Conservation (phyloP, 2,113 vertebrate genomes). For the Ploceus nigricollis region DNA sequence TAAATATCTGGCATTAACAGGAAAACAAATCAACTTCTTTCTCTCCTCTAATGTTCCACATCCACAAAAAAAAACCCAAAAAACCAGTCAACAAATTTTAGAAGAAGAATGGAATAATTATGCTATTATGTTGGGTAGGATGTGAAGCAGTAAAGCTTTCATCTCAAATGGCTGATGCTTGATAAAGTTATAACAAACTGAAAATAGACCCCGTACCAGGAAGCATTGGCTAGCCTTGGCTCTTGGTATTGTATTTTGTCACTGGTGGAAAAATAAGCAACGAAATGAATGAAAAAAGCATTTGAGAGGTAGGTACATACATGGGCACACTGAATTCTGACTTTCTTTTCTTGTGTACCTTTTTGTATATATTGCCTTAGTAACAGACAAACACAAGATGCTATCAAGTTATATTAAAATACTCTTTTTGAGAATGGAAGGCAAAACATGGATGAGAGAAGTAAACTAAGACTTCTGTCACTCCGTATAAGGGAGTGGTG, state of each 20-base stretch:
- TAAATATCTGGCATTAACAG: background rate
- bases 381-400: constrained; percentile 27
- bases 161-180: background rate
- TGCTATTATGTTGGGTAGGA: background rate
- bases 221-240: background rate
- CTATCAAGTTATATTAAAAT: constrained; percentile 5
- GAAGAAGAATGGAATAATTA: background rate
- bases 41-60: background rate
- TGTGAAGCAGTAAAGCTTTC: background rate
- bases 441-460: constrained; percentile 6
- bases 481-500: background rate
- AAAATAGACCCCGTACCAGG: background rate
- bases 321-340: background rate
- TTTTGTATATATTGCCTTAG: background rate
- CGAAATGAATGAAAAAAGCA: background rate
- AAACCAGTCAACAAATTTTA: background rate
- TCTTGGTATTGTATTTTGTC: background rate
- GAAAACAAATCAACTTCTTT: background rate
- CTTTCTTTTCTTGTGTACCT: background rate
- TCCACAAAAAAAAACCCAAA: background rate
- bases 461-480: background rate
- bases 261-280: background rate
- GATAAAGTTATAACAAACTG: background rate
- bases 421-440: background rate
- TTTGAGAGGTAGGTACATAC: background rate